Percentiles rank a stretch among this genome's conserved stretches.
These are phyloP conservation scores for Ectemnius lituratus DNA, from an alignment of 2,888 invertebrate species.

Conservation along the genomic window DNA sequence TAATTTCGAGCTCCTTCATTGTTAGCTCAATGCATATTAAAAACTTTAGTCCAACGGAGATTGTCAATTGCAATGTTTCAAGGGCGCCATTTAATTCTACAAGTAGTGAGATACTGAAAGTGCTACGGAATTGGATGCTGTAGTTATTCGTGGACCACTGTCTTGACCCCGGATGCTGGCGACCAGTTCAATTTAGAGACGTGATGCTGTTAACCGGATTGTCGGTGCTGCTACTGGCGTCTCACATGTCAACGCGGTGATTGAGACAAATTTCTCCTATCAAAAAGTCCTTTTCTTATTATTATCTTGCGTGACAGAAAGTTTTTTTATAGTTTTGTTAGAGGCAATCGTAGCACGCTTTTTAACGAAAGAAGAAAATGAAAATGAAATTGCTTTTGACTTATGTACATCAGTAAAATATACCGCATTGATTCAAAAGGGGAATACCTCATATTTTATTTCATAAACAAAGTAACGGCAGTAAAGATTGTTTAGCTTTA, in stretches of 20 bases:
- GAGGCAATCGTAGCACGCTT: no score
- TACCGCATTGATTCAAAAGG: no score
- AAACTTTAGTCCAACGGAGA: background rate
- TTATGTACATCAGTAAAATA: background rate
- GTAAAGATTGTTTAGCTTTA: no score
- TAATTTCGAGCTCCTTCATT: background rate
- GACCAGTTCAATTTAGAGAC: conserved; percentile 44
- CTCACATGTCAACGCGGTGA: no score
- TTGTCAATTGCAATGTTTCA: conserved; percentile 17
- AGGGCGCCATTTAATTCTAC: conserved; percentile 30
- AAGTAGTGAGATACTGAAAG: conserved; percentile 12
- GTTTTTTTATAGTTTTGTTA: no score
- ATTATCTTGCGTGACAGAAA: no score
- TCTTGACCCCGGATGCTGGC: conserved; percentile 38
- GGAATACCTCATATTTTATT: no score
- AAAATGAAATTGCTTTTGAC: background rate
- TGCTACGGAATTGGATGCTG: conserved; percentile 32
- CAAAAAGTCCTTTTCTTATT: no score
- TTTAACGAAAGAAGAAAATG: background rate
- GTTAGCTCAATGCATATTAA: no score
- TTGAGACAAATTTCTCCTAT: no score
- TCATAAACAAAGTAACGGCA: no score
- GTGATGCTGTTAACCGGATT: conserved; percentile 38
- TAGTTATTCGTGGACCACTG: conserved; percentile 22
- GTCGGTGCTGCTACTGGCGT: conserved; percentile 7